These are phyloP conservation scores for Potamarius usumacintae DNA, from an alignment of 2,113 vertebrate species.

Conservation along the genomic window DNA sequence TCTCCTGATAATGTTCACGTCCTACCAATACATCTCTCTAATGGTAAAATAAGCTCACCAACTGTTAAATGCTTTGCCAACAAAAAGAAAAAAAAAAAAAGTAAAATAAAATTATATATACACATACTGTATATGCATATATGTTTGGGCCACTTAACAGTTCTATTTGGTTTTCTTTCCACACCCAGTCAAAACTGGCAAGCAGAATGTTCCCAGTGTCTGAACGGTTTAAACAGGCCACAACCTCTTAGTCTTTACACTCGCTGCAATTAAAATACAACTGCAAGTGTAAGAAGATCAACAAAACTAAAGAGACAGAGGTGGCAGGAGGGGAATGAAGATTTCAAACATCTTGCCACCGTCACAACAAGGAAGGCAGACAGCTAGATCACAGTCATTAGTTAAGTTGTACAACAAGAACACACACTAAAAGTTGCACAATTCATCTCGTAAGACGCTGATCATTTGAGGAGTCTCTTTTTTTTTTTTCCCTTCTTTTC, in stretches of 20 bases:
- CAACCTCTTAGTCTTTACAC: conserved; percentile 65
- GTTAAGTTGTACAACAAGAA: conserved; percentile 69
- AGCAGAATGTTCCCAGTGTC: conserved; percentile 53
- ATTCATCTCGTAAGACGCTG: conserved; percentile 61
- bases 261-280: conserved; percentile 76
- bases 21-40: conserved; percentile 84
- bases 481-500: conserved; percentile 54
- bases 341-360: conserved; percentile 72
- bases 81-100: conserved; percentile 52
- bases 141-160: conserved; percentile 70
- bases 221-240: conserved; percentile 40
- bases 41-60: conserved; percentile 81
- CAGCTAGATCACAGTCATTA: conserved; percentile 77
- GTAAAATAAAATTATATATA: conserved; percentile 70
- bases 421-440: conserved; percentile 69
- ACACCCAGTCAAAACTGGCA: conserved; percentile 50
- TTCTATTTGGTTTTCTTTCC: conserved; percentile 58
- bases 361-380: conserved; percentile 76
- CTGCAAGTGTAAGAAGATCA: conserved; percentile 64
- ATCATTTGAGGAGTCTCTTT: conserved; percentile 49
- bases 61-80: conserved; percentile 70
- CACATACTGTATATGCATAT: conserved; percentile 70
- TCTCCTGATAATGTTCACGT: conserved; percentile 79
- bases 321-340: conserved; percentile 55
- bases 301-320: conserved; percentile 54